Evolutionary conservation across 2,797 vertebrate species (phyloP).

Genomic region (Ibycter americanus): DNA sequence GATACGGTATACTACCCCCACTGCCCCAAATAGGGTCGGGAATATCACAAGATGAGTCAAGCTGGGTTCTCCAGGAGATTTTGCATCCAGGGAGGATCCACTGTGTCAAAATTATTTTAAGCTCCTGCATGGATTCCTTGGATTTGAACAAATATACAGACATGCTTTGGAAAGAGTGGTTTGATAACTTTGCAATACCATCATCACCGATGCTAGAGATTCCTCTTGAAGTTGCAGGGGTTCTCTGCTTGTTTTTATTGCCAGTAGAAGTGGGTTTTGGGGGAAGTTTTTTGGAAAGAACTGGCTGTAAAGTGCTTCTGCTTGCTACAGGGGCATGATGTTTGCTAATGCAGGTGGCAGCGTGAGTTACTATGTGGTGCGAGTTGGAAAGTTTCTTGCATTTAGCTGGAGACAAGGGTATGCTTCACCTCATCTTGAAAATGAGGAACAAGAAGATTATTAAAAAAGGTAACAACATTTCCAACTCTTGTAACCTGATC

Average conservation of each 20-base stretch:
- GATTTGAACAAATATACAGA: background rate
- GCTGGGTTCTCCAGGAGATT: background rate
- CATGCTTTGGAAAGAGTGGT: background rate
- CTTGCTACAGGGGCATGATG: background rate
- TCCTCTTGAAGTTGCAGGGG: background rate
- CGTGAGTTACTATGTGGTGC: background rate
- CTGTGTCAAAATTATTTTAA: background rate
- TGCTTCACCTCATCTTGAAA: background rate
- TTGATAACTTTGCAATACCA: background rate
- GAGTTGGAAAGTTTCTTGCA: background rate
- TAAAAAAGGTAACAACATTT: background rate
- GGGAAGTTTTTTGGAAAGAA: background rate
- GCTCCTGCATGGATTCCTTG: background rate
- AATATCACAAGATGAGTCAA: background rate
- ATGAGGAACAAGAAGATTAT: background rate
- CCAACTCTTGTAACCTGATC: background rate
- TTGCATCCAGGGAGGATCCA: background rate
- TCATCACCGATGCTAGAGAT: rapidly evolving
- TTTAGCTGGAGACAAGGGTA: background rate
- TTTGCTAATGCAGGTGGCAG: background rate
- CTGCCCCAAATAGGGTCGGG: rapidly evolving
- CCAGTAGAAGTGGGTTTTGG: background rate
- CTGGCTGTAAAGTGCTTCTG: background rate
- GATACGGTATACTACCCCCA: background rate
- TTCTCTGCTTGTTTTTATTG: background rate